Evolutionary conservation across 2,113 vertebrate species (phyloP), one percentile per base, ranked within the genome.

Genomic region (Mungos mungo): DNA sequence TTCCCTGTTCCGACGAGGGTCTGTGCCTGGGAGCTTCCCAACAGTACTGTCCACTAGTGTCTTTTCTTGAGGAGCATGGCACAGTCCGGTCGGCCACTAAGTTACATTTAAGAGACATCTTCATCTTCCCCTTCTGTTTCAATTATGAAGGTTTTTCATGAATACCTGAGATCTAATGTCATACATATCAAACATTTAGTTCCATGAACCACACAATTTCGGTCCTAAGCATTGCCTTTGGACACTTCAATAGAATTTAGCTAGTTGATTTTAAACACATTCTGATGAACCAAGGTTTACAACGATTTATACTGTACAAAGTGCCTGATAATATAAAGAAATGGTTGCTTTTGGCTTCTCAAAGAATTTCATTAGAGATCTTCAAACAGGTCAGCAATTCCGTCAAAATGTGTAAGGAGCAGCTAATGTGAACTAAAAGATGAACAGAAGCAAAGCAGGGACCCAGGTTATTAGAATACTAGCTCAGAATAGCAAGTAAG

Each of bases 211-310:
- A 92, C 83, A 82, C 77, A 74, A 74, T 95, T 98, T 97, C 63
- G n/a, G 74, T 84, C 85, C 89, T 88, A 98, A 97, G 94, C 95
- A 93, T 80, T 89, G 77, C 54, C 91, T 77, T 81, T 96, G 96
- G 92, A 33, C 14, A 86, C 82, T 97, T 97, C 96, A 94, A 97
- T 84, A 95, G 93, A 95, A 96, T 97, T 97, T 89, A 88, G 93
- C 47, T 74, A 97, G 15, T 93, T 95, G 82, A 21, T 72, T 93
- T 97, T 90, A 90, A 96, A 94, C 69, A 52, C 87, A 85, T 77
- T 88, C 74, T 9, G 77, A 45, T 79, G 54, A 96, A 87, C 45
- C 35, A 94, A 71, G 9, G 92, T 96, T 97, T 93, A 92, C 29
- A 88, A 16, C 11, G 47, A 88, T 80, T 89, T 94, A 65, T 66